Base-by-base conservation (phyloP, 2,113 vertebrate species). In the Tylochromis polylepis region DNA sequence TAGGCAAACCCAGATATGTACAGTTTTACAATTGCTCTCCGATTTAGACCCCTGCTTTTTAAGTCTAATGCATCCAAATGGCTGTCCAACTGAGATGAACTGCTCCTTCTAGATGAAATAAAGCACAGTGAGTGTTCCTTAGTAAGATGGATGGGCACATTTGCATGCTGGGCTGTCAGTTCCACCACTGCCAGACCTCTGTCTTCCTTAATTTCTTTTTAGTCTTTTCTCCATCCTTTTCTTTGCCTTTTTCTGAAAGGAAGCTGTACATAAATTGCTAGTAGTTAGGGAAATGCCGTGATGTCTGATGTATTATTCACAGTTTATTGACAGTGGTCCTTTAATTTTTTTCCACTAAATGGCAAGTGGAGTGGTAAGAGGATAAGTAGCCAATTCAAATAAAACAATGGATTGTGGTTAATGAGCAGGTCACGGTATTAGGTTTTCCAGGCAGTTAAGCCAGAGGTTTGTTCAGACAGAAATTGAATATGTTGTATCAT, bases 101-200 rank as follows among this genome's bases (percentile, higher is more conserved):
- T 85, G 91, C 92, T 90, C 86, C 85, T 85, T 86, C 84, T 83
- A 62, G 89, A 90, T 83, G 91, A 93, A 89, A 90, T 93, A 87
- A 92, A 90, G 88, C 90, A 83, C 89, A 87, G 77, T 91, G 84
- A 60, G 84, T 93, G 91, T 89, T 94, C 79, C 57, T 79, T 62
- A 43, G 70, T 77, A 93, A 93, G 92, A 95, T 91, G 55, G 91
- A 94, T 93, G 88, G 78, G 11, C 82, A 92, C 92, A 94, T 95
- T 94, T 94, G 84, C 93, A 93, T 94, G 86, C 85, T 55, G 20
- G 70, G 78, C 92, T 92, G 88, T 94, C 92, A 88, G 55, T 92
- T 92, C 87, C 75, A 49, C 80, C 22, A 16, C 81, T 84, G 60
- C 87, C 70, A 79, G 34, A 78, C 67, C 70, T 89, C 59, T 4